Conservation (phyloP, 2,113 vertebrate species). For the Burhinus bistriatus region DNA sequence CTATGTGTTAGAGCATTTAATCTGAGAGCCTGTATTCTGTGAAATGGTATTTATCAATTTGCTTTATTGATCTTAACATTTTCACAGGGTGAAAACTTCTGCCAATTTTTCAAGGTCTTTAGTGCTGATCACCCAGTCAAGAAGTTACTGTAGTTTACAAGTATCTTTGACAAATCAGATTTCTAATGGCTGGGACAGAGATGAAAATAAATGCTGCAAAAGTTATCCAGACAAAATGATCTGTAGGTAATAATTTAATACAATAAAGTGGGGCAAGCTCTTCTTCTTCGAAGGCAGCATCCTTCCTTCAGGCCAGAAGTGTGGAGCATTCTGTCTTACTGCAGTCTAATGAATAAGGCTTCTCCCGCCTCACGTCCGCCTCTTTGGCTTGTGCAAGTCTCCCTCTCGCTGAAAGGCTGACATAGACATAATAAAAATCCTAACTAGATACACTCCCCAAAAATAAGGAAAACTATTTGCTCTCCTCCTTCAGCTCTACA, state of each 20-base stretch:
- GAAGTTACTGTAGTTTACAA: background rate
- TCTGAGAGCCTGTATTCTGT: background rate
- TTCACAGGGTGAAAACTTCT: slow-evolving; percentile 21
- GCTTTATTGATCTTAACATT: slow-evolving; percentile 26
- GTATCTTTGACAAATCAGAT: background rate
- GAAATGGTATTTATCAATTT: slow-evolving; percentile 39
- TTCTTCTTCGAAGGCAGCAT: background rate
- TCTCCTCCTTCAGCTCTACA: background rate
- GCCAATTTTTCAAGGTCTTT: slow-evolving; percentile 16
- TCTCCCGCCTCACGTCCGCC: background rate
- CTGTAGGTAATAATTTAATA: background rate
- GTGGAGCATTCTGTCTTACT: background rate
- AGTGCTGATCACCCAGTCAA: background rate
- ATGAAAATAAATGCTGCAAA: slow-evolving; percentile 3
- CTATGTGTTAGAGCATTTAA: background rate
- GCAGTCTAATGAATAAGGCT: background rate
- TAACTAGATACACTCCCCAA: background rate
- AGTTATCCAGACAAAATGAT: background rate
- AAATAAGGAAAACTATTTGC: background rate
- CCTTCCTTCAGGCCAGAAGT: background rate
- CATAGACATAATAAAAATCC: background rate
- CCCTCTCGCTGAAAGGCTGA: background rate
- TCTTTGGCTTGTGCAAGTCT: background rate
- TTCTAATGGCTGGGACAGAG: background rate
- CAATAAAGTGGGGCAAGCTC: background rate